Evolutionary conservation across 2,113 vertebrate genomes (phyloP), one percentile per base, ranked within the genome.

Genomic region (Tauraco erythrolophus): DNA sequence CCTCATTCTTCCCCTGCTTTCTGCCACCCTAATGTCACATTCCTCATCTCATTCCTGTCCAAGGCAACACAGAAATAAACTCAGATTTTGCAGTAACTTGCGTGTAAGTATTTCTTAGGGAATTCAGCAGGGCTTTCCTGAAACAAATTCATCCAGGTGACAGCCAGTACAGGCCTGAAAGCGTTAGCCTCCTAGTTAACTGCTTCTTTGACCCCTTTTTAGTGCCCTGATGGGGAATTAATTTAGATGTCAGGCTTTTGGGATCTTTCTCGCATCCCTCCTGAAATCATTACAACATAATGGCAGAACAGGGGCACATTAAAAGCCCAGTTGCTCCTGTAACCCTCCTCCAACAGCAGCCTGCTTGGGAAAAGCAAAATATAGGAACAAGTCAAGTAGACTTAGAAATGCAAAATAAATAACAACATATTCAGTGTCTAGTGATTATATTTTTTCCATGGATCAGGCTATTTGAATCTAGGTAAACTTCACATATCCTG

Each of bases 201-300:
- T 64, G 81, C 77, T 94, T 39, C 77, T 94, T 21, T 89, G 80
- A 91, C 89, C 86, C 28, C 11, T 60, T n/a, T 88, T 50, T 45
- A 19, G 45, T 96, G 74, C 80, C 87, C 81, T 92, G 91, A 81
- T 13, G 6, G 75, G 72, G 84, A 91, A 96, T 84, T 91, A 81
- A 78, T 92, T 94, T 77, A 75, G 76, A 78, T 84, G 69, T 78
- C 91, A 91, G 65, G 56, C 43, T 84, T 92, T 25, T 48, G 80
- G 68, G 80, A 92, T 89, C 80, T 75, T 92, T 89, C 57, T 51
- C 76, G 62, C 84, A 48, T 70, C 84, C 64, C 80, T 88, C 68
- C 69, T 84, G 94, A 89, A 95, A 84, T 88, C 89, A 91, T 89
- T 92, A 84, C 72, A 96, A 39, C 25, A 30, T 89, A 50, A 92